These are phyloP conservation scores for Dicyrtomina minuta DNA, from an alignment of 2,888 invertebrate genomes.

Conservation along the genomic window DNA sequence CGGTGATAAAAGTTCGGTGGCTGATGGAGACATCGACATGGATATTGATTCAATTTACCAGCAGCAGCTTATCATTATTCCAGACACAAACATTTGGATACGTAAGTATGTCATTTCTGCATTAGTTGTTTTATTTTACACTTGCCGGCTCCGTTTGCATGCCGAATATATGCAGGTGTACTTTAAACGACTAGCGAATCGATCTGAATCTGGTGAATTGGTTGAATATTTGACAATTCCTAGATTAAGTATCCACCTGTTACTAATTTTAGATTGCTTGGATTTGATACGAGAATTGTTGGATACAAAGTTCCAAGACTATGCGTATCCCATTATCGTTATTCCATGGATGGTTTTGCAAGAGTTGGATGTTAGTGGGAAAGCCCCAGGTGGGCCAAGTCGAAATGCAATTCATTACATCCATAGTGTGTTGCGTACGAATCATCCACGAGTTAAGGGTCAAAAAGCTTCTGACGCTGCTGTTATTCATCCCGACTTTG, in stretches of 20 bases:
- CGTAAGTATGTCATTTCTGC: slow-evolving; percentile 28
- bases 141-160: no score
- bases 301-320: slow-evolving; percentile 34
- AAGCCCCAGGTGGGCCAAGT: background rate
- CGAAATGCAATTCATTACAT: slow-evolving; percentile 31
- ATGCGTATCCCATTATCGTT: slow-evolving; percentile 29
- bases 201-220: no score
- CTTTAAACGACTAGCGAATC: no score
- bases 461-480: slow-evolving; percentile 49
- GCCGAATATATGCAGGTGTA: no score
- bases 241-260: no score
- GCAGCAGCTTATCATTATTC: slow-evolving; percentile 38
- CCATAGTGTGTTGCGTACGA: slow-evolving; percentile 37
- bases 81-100: slow-evolving; percentile 50
- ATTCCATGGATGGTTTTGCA: slow-evolving; percentile 53
- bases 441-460: slow-evolving; percentile 47
- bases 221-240: no score
- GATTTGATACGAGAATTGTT: slow-evolving; percentile 35
- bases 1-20: no score
- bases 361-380: slow-evolving; percentile 46
- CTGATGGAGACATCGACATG: slow-evolving; percentile 17
- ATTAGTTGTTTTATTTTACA: no score
- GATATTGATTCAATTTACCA: slow-evolving; percentile 15
- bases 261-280: slow-evolving; percentile 22
- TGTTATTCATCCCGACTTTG: slow-evolving; percentile 35